Conservation (phyloP, 2,797 vertebrate species). For the Etheostoma nigrum region DNA sequence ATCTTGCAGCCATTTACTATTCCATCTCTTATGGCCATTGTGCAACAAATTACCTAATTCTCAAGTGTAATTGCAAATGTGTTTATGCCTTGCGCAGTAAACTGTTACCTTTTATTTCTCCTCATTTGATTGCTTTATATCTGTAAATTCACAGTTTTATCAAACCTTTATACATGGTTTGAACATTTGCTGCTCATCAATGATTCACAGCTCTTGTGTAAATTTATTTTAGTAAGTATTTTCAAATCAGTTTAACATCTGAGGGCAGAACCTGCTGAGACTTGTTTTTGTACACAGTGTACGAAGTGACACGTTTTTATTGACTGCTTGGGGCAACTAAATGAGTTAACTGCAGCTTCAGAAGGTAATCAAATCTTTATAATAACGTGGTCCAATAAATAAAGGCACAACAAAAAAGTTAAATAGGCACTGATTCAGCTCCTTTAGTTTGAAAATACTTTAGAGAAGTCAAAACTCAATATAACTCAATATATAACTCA, state of each 20-base stretch:
- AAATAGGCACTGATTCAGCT: neutral
- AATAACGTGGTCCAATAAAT: neutral
- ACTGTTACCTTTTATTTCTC: slow-evolving; percentile 16
- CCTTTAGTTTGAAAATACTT: neutral
- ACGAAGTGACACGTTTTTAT: neutral
- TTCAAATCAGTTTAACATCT: neutral
- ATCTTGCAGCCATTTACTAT: slow-evolving; percentile 21
- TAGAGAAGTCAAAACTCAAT: neutral
- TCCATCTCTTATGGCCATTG: neutral
- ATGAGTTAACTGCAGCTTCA: neutral
- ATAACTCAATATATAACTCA: neutral
- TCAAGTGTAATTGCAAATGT: slow-evolving; percentile 25
- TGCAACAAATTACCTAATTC: slow-evolving; percentile 29
- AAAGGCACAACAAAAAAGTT: neutral
- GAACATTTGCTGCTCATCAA: slow-evolving; percentile 9
- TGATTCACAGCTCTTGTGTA: slow-evolving; percentile 9
- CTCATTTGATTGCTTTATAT: slow-evolving; percentile 25
- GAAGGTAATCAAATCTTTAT: neutral
- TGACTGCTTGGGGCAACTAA: neutral
- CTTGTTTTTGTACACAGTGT: neutral
- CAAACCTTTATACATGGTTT: slow-evolving; percentile 15
- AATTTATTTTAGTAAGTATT: neutral
- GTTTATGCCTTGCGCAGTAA: slow-evolving; percentile 9
- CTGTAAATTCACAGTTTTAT: neutral
- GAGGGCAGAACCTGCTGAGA: neutral